phyloP scores from a whole-genome alignment of 2,797 vertebrate species.

The Enteromius radiatus region DNA sequence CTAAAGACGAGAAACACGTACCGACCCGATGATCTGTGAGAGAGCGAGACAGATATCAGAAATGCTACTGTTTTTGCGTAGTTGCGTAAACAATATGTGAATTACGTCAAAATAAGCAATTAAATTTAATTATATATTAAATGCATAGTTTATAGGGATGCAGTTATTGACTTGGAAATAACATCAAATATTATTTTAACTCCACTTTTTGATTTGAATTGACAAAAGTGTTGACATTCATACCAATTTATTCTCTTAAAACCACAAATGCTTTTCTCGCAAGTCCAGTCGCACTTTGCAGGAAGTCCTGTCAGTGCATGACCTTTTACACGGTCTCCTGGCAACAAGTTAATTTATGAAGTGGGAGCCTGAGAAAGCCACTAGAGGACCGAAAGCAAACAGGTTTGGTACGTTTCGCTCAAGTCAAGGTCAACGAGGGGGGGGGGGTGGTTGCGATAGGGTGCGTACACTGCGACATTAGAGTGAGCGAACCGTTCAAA shows the following conservation, averaged over 20 bases:
- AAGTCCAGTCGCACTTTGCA: constrained; percentile 11
- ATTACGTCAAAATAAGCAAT: neutral
- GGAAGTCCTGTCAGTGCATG: constrained; percentile 32
- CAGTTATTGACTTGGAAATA: neutral
- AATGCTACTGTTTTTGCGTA: neutral
- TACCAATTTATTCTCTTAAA: constrained; percentile 12
- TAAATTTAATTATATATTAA: no score
- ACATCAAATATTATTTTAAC: neutral
- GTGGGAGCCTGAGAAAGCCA: constrained; percentile 66
- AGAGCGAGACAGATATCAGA: neutral
- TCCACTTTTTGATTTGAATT: neutral
- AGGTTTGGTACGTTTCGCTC: constrained; percentile 63
- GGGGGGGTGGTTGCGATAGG: constrained; percentile 56
- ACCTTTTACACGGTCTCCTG: constrained; percentile 39
- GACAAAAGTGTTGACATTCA: neutral
- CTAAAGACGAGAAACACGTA: constrained; percentile 89
- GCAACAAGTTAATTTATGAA: constrained; percentile 71
- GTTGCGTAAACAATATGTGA: neutral
- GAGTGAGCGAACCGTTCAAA: neutral
- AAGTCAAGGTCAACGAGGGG: constrained; percentile 68
- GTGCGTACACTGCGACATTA: constrained; percentile 29
- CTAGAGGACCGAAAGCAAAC: constrained; percentile 62
- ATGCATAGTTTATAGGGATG: no score
- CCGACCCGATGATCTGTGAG: constrained; percentile 90
- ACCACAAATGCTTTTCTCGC: constrained; percentile 15